Percentiles rank a stretch among this genome's conserved stretches.
Evolutionary conservation across 2,888 invertebrate genomes (phyloP).

Genomic region (Hemistola chrysoprasaria): DNA sequence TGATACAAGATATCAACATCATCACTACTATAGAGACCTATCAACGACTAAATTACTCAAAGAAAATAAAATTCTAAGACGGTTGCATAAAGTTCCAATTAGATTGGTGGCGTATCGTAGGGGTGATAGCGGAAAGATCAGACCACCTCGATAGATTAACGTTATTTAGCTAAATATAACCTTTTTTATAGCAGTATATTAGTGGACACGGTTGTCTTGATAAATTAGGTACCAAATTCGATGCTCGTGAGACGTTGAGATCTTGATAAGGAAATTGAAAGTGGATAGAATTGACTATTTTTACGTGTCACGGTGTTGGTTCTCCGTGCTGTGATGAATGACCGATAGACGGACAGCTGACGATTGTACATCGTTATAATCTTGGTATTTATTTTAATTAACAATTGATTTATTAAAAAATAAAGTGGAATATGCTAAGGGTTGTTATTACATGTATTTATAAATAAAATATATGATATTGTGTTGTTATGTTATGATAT

Average conservation of each 20-base stretch:
- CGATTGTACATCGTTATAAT: slow-evolving; percentile 9
- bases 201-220: slow-evolving; percentile 77
- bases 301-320: slow-evolving; percentile 46
- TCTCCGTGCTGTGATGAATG: slow-evolving; percentile 17
- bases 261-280: slow-evolving; percentile 41
- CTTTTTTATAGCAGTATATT: slow-evolving; percentile 67
- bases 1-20: slow-evolving; percentile 65
- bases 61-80: slow-evolving; percentile 10
- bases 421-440: no score
- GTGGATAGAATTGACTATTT: slow-evolving; percentile 42
- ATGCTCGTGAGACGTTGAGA: slow-evolving; percentile 56
- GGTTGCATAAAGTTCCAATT: slow-evolving; percentile 10
- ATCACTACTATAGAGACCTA: slow-evolving; percentile 37
- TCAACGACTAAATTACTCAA: slow-evolving; percentile 31
- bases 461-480: no score
- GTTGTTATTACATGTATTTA: no score
- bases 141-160: slow-evolving; percentile 70
- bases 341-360: slow-evolving; percentile 22
- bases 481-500: no score
- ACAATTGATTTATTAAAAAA: not conserved
- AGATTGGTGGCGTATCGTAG: not conserved
- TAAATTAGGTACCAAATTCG: slow-evolving; percentile 62
- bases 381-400: slow-evolving; percentile 3
- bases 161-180: slow-evolving; percentile 72
- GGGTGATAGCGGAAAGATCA: slow-evolving; percentile 60